Base-by-base conservation (phyloP, 2,888 invertebrate genomes). In the Quadroppia sp. region DNA sequence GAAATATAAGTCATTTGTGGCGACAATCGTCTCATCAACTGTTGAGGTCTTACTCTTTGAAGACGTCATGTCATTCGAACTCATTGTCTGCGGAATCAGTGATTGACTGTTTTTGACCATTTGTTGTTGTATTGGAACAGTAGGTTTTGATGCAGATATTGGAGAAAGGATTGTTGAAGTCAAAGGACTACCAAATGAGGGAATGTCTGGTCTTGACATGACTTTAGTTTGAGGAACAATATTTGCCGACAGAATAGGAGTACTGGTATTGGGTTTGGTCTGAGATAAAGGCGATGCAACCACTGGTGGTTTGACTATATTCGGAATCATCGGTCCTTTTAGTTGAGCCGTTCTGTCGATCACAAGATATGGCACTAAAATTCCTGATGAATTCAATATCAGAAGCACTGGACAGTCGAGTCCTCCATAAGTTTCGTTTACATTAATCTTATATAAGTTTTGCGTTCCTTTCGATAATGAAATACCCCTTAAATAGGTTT, bases 391-490 rank as follows among this genome's bases (percentile, higher is more conserved):
- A 30, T 42, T 69, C 15, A 71, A 50, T 11, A 71, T 48, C 9
- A 76, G 15, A 20, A 71, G 30, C 15, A 72, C 36, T 9, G 72
- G 74, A 69, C 53, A 50, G 50, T 56, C 17, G 15, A 20, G 7
- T 20, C 76, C 76, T 20, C 76, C 76, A 32, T 71, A 64, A 20
- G 30, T 17, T 13, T 48, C 42, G 30, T 28, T 72, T 50, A 32
- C 42, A 20, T 30, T 71, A 3, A 74, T 7, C n/a, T 42, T 72
- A 70, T 72, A 74, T 6, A 50, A 6, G 23, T 72, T 72, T 23
- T 71, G 45, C 13, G 74, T 64, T 17, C 70, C 72, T 20, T 30
- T 40, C 11, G 61, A 69, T 15, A 71, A 36, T 15, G 69, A 17
- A 11, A 76, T 25, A 15, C 76, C 76, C 1, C 56, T 11, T 17